phyloP scores from a whole-genome alignment of 2,888 invertebrate species.

The Bellardia pandia region DNA sequence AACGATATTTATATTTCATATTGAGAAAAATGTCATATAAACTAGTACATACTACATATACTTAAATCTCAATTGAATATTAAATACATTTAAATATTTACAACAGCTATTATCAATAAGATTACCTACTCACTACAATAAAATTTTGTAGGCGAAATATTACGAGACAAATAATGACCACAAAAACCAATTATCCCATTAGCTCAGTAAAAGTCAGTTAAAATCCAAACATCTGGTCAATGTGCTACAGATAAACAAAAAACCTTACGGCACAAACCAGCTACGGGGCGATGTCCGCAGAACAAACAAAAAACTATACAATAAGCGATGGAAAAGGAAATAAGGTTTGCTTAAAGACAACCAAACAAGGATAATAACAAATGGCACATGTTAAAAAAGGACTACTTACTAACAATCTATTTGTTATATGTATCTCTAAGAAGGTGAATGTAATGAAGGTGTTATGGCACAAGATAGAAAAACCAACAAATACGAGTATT shows the following conservation, averaged over 20 bases:
- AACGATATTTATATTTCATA: no score
- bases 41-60: neutral
- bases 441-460: slow-evolving; percentile 64
- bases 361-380: slow-evolving; percentile 37
- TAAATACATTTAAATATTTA: neutral
- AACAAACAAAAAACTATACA: slow-evolving; percentile 44
- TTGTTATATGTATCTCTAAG: neutral
- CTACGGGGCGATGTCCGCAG: slow-evolving; percentile 58
- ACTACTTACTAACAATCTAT: slow-evolving; percentile 35
- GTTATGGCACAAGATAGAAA: slow-evolving; percentile 55
- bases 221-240: slow-evolving; percentile 69
- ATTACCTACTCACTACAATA: slow-evolving; percentile 1
- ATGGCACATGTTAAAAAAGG: slow-evolving; percentile 68
- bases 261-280: slow-evolving; percentile 28
- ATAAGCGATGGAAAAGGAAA: slow-evolving; percentile 31
- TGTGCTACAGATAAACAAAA: slow-evolving; percentile 42
- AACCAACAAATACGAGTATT: slow-evolving; percentile 12
- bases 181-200: slow-evolving; percentile 73
- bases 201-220: slow-evolving; percentile 68
- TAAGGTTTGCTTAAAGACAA: slow-evolving; percentile 50
- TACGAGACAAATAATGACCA: slow-evolving; percentile 40
- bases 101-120: neutral
- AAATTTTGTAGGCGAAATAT: slow-evolving; percentile 1
- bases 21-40: no score
- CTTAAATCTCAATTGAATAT: neutral